phyloP scores from a whole-genome alignment of 2,113 vertebrate genomes.

The Plecturocebus donacophilus region DNA sequence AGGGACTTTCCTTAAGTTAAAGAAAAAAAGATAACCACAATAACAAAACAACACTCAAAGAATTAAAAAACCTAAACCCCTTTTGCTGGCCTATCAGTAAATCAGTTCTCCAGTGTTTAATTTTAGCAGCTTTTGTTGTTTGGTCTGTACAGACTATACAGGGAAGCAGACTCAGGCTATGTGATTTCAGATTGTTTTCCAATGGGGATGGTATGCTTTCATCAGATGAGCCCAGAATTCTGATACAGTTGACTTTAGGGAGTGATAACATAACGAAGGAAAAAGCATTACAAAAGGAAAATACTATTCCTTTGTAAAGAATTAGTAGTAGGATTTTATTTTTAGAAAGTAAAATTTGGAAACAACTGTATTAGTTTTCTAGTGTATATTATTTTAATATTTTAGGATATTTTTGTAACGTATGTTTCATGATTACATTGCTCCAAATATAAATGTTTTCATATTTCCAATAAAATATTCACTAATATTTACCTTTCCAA shows the following conservation, averaged over 20 bases:
- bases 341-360: slow-evolving; percentile 59
- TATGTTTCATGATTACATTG: background rate
- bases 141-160: background rate
- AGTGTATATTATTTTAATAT: slow-evolving; percentile 49
- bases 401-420: slow-evolving; percentile 39
- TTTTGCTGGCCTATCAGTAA: background rate
- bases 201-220: background rate
- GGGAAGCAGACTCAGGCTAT: background rate
- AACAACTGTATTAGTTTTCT: slow-evolving; percentile 3
- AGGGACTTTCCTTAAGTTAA: background rate
- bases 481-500: slow-evolving; percentile 69
- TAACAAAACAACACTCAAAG: background rate
- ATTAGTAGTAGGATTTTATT: slow-evolving; percentile 30
- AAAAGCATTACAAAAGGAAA: background rate
- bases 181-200: background rate
- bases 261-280: background rate
- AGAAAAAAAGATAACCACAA: background rate
- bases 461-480: slow-evolving; percentile 57
- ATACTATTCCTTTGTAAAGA: background rate
- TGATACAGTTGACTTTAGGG: background rate
- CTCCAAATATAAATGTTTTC: slow-evolving; percentile 20
- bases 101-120: background rate
- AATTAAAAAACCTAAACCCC: background rate
- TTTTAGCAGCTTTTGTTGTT: background rate
- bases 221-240: background rate